Base-by-base conservation (phyloP, 1,140 invertebrate species). In the Theocolax elegans region DNA sequence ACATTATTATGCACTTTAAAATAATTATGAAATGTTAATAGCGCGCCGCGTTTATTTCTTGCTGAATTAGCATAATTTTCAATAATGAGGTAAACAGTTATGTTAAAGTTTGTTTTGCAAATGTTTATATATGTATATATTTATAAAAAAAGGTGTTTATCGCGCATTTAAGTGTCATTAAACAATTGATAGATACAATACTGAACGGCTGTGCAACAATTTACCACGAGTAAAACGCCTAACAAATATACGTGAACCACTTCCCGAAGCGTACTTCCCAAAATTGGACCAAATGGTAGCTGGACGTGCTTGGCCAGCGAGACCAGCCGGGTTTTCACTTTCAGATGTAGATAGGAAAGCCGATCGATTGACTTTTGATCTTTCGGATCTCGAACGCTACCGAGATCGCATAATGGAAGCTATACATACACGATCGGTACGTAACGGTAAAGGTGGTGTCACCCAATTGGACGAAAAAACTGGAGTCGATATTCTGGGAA, bases 401-500 rank as follows among this genome's bases (percentile, higher is more conserved):
- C 86, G 91, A 2, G 91, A 93, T 75, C 87, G 93, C 23, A 91
- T 95, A 72, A 87, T 89, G 23, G 89, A 92, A 49, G 93, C 93
- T 12, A 92, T 95, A 59, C 89, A 93, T 51, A 88, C 89, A 29
- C 91, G 91, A 42, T 81, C 87, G 31, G 87, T 91, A 10, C 66
- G 76, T 6, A 76, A 87, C 81, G 75, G 81, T 8, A 85, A 85
- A 19, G 89, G 89, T 2, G 81, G 87, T 9, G 83, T 82, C 1
- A 77, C 91, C 9, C 76, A 79, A 0, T 75, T 94, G 23, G 89
- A 88, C 48, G 92, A 94, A 76, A 81, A 84, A 2, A 88, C 86
- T 1, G 94, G 94, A 9, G 95, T 95, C 60, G 92, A 96, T 74
- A 86, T 92, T 29, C 82, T 96, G 2, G 94, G 93, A 8, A 93